Evolutionary conservation across 2,888 invertebrate genomes (phyloP).

Genomic region (Stenodema calcarata): DNA sequence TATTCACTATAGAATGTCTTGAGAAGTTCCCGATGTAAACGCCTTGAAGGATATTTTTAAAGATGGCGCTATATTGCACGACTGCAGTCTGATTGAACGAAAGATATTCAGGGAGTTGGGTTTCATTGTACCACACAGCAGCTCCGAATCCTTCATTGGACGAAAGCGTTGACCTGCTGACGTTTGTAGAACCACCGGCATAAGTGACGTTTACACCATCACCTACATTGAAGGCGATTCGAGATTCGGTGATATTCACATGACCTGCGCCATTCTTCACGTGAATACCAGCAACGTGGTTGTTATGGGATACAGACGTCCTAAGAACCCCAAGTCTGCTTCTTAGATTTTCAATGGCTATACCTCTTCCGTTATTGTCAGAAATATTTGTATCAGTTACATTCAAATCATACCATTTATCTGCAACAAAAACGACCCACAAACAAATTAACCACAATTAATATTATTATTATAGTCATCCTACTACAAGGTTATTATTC

Average conservation of each 20-base stretch:
- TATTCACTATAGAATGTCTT: constrained; percentile 78
- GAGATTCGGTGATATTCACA: constrained; percentile 88
- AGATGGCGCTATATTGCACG: constrained; percentile 85
- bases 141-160: constrained; percentile 89
- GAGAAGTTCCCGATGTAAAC: constrained; percentile 90
- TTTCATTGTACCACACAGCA: constrained; percentile 89
- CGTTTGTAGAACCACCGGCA: constrained; percentile 82
- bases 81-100: constrained; percentile 85
- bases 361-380: constrained; percentile 93
- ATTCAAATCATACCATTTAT: constrained; percentile 83
- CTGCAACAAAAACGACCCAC: constrained; percentile 58
- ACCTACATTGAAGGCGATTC: constrained; percentile 88
- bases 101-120: constrained; percentile 76
- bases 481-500: not conserved
- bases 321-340: constrained; percentile 86
- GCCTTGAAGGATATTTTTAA: constrained; percentile 86
- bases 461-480: not conserved
- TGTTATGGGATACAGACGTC: constrained; percentile 83
- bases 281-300: constrained; percentile 89
- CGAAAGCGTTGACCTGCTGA: constrained; percentile 84
- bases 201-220: constrained; percentile 94
- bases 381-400: constrained; percentile 83
- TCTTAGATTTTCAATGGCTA: constrained; percentile 89
- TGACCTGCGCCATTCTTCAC: constrained; percentile 91
- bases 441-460: constrained; percentile 27